Conservation (phyloP, 1,140 invertebrate species). For the Phenacoccus solenopsis region DNA sequence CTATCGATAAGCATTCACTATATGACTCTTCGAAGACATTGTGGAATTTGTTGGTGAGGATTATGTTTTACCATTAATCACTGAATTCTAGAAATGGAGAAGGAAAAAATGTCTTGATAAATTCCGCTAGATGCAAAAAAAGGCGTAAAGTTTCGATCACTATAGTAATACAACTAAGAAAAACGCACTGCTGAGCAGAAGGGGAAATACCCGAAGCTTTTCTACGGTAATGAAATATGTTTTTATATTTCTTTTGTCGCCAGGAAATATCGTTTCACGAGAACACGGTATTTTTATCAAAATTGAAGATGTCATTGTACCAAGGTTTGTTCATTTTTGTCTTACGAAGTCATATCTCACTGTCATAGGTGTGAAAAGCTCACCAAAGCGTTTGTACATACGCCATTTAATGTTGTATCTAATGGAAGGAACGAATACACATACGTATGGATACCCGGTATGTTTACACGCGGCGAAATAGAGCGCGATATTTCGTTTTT, state of each 20-base stretch:
- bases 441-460: background rate
- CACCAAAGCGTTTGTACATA: background rate
- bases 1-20: too few species aligned
- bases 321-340: background rate
- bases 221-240: conserved; percentile 3
- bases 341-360: background rate
- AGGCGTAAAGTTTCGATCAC: background rate
- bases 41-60: too few species aligned
- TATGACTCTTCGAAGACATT: too few species aligned
- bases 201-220: too few species aligned
- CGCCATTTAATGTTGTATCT: background rate
- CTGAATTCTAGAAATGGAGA: background rate
- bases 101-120: background rate
- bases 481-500: background rate
- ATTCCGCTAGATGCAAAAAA: background rate
- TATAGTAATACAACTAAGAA: too few species aligned
- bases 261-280: background rate
- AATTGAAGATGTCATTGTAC: background rate
- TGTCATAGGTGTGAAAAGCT: background rate
- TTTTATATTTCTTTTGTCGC: background rate
- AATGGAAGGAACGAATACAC: background rate
- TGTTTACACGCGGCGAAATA: background rate
- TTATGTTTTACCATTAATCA: background rate
- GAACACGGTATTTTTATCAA: background rate
- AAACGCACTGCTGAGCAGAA: background rate